A percentile compares a stretch with the other conserved stretches of the same genome.
These are phyloP conservation scores for Sinonovacula constricta DNA, from an alignment of 1,140 invertebrate genomes.

Conservation along the genomic window DNA sequence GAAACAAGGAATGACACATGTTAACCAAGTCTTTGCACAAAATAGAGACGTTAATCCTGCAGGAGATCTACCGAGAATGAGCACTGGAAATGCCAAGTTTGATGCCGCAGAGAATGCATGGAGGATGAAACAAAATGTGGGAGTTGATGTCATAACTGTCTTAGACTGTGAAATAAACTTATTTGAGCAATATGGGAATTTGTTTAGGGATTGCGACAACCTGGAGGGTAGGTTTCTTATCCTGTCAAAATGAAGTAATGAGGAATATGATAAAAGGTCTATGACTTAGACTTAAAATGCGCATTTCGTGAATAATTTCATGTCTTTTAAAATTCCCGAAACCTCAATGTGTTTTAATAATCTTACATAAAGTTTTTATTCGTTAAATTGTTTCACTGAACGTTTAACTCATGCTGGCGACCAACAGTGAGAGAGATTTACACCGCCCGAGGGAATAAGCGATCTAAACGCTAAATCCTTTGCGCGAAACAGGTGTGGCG, in stretches of 20 bases:
- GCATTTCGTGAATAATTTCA: neutral
- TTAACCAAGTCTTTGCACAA: no score
- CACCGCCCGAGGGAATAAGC: no score
- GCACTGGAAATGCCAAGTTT: no score
- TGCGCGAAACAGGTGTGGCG: no score
- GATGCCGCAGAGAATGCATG: neutral
- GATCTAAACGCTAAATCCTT: no score
- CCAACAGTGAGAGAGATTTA: no score
- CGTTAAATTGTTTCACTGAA: neutral
- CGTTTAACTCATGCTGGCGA: neutral
- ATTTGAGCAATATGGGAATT: slow-evolving; percentile 65
- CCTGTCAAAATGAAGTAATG: no score
- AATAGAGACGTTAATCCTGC: no score
- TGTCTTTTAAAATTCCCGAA: neutral
- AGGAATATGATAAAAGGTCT: no score
- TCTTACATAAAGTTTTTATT: neutral
- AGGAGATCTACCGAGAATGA: no score
- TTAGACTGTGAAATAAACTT: slow-evolving; percentile 40
- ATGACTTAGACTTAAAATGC: neutral
- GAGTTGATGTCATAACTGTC: neutral
- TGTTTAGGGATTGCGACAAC: slow-evolving; percentile 66
- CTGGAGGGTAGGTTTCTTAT: slow-evolving; percentile 64
- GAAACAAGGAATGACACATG: no score
- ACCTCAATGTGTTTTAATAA: neutral
- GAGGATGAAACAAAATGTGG: neutral